Evolutionary conservation across 1,140 invertebrate genomes (phyloP).

Genomic region (Ooceraea biroi): DNA sequence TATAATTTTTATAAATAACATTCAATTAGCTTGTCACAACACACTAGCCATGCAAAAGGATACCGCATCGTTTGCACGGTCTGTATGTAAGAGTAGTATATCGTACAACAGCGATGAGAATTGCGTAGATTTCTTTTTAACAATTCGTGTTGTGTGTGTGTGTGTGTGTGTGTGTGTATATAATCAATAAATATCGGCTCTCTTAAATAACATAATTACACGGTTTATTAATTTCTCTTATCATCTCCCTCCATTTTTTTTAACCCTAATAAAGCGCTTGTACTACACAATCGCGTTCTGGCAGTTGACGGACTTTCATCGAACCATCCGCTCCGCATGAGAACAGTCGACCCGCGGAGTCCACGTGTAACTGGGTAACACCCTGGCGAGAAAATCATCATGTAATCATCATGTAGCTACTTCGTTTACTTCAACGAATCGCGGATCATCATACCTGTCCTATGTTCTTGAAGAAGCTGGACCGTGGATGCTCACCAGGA

Average conservation of each 20-base stretch:
- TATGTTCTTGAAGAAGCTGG: slow-evolving; percentile 98
- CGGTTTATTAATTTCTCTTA: slow-evolving; percentile 37
- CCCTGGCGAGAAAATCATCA: slow-evolving; percentile 86
- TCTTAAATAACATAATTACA: slow-evolving; percentile 44
- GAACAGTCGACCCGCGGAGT: slow-evolving; percentile 94
- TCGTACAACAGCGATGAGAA: slow-evolving; percentile 52
- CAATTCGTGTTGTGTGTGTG: background rate
- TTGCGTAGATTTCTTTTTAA: slow-evolving; percentile 21
- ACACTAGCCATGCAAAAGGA: slow-evolving; percentile 41
- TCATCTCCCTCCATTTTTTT: slow-evolving; percentile 57
- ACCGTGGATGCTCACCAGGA: slow-evolving; percentile 96
- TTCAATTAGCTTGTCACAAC: slow-evolving; percentile 43
- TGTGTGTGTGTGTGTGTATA: slow-evolving; percentile 11
- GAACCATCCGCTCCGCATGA: slow-evolving; percentile 99
- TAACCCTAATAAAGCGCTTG: slow-evolving; percentile 83
- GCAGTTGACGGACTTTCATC: slow-evolving; percentile 97
- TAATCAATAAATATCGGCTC: slow-evolving; percentile 60
- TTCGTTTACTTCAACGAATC: slow-evolving; percentile 12
- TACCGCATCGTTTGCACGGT: slow-evolving; percentile 43
- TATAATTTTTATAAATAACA: slow-evolving; percentile 44
- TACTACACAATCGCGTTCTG: slow-evolving; percentile 89
- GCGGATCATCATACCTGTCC: slow-evolving; percentile 88
- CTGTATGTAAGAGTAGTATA: slow-evolving; percentile 50
- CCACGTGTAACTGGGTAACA: slow-evolving; percentile 97
- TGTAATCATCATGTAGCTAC: background rate